These are phyloP conservation scores for Drosophila infuscata DNA, from an alignment of 2,888 invertebrate genomes.

Conservation along the genomic window DNA sequence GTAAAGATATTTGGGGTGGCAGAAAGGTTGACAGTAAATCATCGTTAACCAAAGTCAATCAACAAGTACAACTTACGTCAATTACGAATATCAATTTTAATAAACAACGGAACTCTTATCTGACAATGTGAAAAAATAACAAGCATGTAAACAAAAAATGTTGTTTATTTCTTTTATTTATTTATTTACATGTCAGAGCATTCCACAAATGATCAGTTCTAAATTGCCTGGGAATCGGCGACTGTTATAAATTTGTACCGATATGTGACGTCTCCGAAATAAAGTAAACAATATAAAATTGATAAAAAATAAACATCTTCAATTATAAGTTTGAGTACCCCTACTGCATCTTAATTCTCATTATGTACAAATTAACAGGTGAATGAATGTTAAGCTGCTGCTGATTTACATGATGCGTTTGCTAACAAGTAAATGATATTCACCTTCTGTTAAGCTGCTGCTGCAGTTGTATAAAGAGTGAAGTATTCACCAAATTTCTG, in stretches of 20 bases:
- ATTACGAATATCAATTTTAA: constrained; percentile 6
- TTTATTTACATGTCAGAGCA: not conserved
- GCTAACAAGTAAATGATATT: not conserved
- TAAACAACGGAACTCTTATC: constrained; percentile 13
- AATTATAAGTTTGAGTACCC: not conserved
- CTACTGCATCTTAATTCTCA: not conserved
- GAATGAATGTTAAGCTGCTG: not conserved
- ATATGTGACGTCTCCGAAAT: not conserved
- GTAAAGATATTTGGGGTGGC: constrained; percentile 5
- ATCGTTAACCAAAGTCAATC: constrained; percentile 2
- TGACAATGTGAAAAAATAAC: not conserved
- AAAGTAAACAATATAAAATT: not conserved
- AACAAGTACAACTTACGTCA: constrained; percentile 6
- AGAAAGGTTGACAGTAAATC: constrained; percentile 7
- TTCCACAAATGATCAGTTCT: not conserved
- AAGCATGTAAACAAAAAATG: not conserved
- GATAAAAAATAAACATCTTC: not conserved
- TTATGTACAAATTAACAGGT: not conserved
- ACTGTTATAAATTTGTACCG: not conserved
- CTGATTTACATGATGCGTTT: not conserved
- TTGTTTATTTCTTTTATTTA: not conserved
- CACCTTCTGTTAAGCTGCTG: not conserved
- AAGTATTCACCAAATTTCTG: not conserved
- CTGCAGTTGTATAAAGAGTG: not conserved
- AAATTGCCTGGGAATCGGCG: not conserved